A percentile compares a stretch with the other conserved stretches of the same genome.
Conservation (phyloP, 2,797 vertebrate genomes). For the Chaetophractus vellerosus region DNA sequence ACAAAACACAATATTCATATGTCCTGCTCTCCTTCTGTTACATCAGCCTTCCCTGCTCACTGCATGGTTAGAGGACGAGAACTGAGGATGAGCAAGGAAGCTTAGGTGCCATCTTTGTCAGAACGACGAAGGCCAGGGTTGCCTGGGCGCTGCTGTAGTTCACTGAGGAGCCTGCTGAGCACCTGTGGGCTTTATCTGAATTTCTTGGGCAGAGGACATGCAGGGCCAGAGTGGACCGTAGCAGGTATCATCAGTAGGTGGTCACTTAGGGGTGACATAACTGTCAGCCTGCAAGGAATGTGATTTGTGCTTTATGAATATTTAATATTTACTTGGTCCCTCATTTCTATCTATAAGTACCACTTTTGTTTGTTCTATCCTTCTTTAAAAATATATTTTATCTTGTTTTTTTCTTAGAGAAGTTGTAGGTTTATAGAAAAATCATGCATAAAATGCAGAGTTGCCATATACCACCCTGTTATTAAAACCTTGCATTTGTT, state of each 20-base stretch:
- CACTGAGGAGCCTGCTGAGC: not conserved
- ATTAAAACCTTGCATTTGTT: too few species aligned
- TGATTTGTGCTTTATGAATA: not conserved
- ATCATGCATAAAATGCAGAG: too few species aligned
- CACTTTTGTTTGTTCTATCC: not conserved
- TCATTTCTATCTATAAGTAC: not conserved
- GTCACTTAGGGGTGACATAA: not conserved
- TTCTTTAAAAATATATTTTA: not conserved
- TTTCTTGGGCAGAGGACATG: not conserved
- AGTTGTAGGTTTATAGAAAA: too few species aligned
- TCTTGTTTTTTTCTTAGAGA: too few species aligned
- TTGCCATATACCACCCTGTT: too few species aligned
- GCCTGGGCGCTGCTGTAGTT: not conserved
- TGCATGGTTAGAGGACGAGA: not conserved
- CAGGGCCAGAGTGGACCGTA: not conserved
- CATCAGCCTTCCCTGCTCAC: not conserved
- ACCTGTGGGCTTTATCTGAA: not conserved
- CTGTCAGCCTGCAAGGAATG: not conserved
- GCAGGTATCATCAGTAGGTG: not conserved
- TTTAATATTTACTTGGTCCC: not conserved
- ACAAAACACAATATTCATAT: not conserved
- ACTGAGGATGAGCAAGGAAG: not conserved
- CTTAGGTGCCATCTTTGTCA: not conserved
- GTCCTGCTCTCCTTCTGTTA: not conserved
- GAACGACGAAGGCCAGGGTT: not conserved